Percentiles rank a stretch among this genome's conserved stretches.
These are phyloP conservation scores for Epinephelus malabaricus DNA, from an alignment of 2,797 vertebrate species.

Conservation along the genomic window DNA sequence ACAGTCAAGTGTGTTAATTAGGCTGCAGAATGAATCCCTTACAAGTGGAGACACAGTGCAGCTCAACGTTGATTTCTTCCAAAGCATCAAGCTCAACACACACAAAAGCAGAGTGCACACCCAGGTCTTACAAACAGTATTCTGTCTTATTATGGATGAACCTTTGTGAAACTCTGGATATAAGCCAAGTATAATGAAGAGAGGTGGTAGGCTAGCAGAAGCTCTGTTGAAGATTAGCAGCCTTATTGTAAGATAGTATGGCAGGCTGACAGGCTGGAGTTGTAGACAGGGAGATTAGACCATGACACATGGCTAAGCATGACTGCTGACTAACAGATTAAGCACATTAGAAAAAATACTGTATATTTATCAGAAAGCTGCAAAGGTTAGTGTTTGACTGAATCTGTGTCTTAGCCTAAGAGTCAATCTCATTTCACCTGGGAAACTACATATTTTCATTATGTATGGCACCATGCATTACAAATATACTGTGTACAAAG, in stretches of 20 bases:
- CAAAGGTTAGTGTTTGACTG: neutral
- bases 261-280: slow-evolving; percentile 55
- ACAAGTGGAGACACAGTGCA: neutral
- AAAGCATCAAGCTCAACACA: slow-evolving; percentile 1
- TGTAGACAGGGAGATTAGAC: slow-evolving; percentile 47
- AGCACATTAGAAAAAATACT: slow-evolving; percentile 6
- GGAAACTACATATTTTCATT: neutral
- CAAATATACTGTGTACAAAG: neutral
- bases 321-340: slow-evolving; percentile 40
- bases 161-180: slow-evolving; percentile 40
- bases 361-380: neutral
- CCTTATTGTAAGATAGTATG: slow-evolving; percentile 33
- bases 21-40: slow-evolving; percentile 34
- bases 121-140: slow-evolving; percentile 5
- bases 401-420: neutral
- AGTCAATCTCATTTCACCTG: neutral
- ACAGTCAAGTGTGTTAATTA: slow-evolving; percentile 53
- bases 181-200: slow-evolving; percentile 50
- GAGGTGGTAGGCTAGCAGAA: slow-evolving; percentile 29
- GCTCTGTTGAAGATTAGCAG: slow-evolving; percentile 50
- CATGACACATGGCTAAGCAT: slow-evolving; percentile 37
- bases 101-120: slow-evolving; percentile 30
- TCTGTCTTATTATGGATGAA: slow-evolving; percentile 32
- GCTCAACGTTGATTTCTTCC: slow-evolving; percentile 11
- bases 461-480: neutral